Evolutionary conservation across 2,797 vertebrate genomes (phyloP).

Genomic region (Crenuchus spilurus): DNA sequence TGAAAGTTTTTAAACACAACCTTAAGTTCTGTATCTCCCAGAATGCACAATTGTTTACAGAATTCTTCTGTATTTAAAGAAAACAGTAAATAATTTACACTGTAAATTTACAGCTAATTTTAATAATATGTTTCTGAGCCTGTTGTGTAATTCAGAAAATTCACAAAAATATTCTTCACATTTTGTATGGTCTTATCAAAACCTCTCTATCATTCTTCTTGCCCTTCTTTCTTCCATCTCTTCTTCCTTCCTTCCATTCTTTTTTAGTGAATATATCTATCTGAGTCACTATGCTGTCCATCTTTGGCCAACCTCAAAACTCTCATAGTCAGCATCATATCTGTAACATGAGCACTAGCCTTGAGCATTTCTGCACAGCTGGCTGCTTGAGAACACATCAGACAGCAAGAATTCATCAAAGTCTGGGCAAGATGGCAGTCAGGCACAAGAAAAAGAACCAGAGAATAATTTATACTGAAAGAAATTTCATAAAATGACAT

Average conservation of each 20-base stretch:
- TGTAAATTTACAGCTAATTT: too few relatives aligned
- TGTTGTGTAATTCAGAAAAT: too few relatives aligned
- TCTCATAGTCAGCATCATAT: constrained; percentile 64
- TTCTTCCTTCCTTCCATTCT: not conserved
- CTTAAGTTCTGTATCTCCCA: too few relatives aligned
- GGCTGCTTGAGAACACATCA: constrained; percentile 66
- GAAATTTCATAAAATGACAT: constrained; percentile 6
- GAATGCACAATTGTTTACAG: too few relatives aligned
- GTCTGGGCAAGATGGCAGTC: constrained; percentile 65
- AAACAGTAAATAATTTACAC: too few relatives aligned
- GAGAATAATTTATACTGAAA: not conserved
- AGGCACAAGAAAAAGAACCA: not conserved
- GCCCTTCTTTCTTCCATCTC: not conserved
- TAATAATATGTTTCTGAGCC: too few relatives aligned
- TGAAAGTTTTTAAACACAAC: too few relatives aligned
- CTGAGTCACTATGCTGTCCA: not conserved
- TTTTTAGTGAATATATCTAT: not conserved
- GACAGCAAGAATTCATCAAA: constrained; percentile 72
- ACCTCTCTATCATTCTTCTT: too few relatives aligned
- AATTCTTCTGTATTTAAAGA: too few relatives aligned
- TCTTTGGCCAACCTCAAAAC: constrained; percentile 56
- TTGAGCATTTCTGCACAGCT: constrained; percentile 68
- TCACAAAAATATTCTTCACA: not conserved
- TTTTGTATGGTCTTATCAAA: too few relatives aligned
- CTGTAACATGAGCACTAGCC: constrained; percentile 72